Percentiles rank a stretch among this genome's conserved stretches.
phyloP scores from a whole-genome alignment of 2,888 invertebrate genomes.

The Amblyteles armatorius region DNA sequence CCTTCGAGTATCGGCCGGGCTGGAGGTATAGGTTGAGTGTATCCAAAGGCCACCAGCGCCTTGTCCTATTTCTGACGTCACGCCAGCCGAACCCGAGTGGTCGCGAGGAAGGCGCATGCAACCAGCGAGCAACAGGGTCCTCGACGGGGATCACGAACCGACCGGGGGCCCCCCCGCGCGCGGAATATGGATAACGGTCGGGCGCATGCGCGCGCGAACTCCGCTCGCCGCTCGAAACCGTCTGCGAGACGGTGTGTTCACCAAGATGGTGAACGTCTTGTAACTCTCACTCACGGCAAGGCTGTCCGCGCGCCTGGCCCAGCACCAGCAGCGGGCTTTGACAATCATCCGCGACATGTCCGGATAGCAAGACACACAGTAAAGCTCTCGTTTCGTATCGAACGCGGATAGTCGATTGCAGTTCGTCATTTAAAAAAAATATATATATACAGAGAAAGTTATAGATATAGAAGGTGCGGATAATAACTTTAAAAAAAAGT shows the following conservation, averaged over 20 bases:
- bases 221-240: slow-evolving; percentile 60
- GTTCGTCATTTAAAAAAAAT: neutral
- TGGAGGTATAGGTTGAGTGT: slow-evolving; percentile 43
- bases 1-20: slow-evolving; percentile 30
- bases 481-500: slow-evolving; percentile 11
- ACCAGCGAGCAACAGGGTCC: slow-evolving; percentile 29
- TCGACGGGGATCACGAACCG: slow-evolving; percentile 31
- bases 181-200: slow-evolving; percentile 57
- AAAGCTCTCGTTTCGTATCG: neutral
- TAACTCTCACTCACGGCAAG: slow-evolving; percentile 80
- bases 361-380: slow-evolving; percentile 41
- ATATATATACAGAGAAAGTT: neutral
- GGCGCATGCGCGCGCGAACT: slow-evolving; percentile 74
- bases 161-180: slow-evolving; percentile 18
- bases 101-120: slow-evolving; percentile 17
- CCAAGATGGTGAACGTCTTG: slow-evolving; percentile 82
- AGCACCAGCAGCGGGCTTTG: slow-evolving; percentile 58
- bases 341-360: slow-evolving; percentile 62
- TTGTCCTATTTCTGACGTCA: slow-evolving; percentile 83
- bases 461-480: slow-evolving; percentile 22
- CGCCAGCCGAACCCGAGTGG: slow-evolving; percentile 67
- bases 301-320: slow-evolving; percentile 71
- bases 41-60: slow-evolving; percentile 81
- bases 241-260: slow-evolving; percentile 65
- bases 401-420: neutral